Percentiles rank a stretch among this genome's conserved stretches.
These are phyloP conservation scores for Hirtodrosophila trivittata DNA, from an alignment of 2,888 invertebrate species.

Conservation along the genomic window DNA sequence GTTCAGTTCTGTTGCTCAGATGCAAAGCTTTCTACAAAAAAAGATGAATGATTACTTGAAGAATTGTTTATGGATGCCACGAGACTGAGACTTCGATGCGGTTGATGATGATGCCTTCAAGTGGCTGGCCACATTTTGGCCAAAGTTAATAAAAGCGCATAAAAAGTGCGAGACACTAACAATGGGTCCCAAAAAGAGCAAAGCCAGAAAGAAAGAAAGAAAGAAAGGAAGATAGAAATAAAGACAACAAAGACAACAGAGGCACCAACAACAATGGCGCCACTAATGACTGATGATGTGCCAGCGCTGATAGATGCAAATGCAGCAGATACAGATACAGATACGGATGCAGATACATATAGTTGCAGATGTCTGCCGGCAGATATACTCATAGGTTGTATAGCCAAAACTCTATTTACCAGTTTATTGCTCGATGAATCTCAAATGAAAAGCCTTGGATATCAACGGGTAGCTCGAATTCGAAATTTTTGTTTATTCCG, in stretches of 20 bases:
- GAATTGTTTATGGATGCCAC: slow-evolving; percentile 61
- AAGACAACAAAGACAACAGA: slow-evolving; percentile 40
- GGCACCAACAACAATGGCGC: slow-evolving; percentile 68
- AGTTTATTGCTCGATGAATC: slow-evolving; percentile 39
- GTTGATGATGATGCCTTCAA: slow-evolving; percentile 68
- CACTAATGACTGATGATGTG: slow-evolving; percentile 81
- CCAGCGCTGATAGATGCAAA: slow-evolving; percentile 76
- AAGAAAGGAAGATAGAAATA: slow-evolving; percentile 8
- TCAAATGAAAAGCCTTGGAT: slow-evolving; percentile 36
- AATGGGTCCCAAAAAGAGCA: slow-evolving; percentile 54
- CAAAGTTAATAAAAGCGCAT: slow-evolving; percentile 79
- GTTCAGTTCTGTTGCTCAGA: slow-evolving; percentile 6
- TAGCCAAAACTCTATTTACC: slow-evolving; percentile 40
- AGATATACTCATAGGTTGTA: slow-evolving; percentile 42
- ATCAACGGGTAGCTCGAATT: slow-evolving; percentile 11
- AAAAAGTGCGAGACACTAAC: slow-evolving; percentile 65
- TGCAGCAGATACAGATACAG: slow-evolving; percentile 37
- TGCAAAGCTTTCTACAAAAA: slow-evolving; percentile 46
- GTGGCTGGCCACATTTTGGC: slow-evolving; percentile 75
- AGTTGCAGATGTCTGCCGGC: slow-evolving; percentile 23
- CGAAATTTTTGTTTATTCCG: slow-evolving; percentile 41
- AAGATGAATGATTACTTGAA: slow-evolving; percentile 73
- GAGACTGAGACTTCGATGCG: slow-evolving; percentile 11
- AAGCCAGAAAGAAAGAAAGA: slow-evolving; percentile 6
- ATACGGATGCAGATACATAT: slow-evolving; percentile 4